Percentiles rank a stretch among this genome's conserved stretches.
These are phyloP conservation scores for Telenomus remus DNA, from an alignment of 1,140 invertebrate species.

Conservation along the genomic window DNA sequence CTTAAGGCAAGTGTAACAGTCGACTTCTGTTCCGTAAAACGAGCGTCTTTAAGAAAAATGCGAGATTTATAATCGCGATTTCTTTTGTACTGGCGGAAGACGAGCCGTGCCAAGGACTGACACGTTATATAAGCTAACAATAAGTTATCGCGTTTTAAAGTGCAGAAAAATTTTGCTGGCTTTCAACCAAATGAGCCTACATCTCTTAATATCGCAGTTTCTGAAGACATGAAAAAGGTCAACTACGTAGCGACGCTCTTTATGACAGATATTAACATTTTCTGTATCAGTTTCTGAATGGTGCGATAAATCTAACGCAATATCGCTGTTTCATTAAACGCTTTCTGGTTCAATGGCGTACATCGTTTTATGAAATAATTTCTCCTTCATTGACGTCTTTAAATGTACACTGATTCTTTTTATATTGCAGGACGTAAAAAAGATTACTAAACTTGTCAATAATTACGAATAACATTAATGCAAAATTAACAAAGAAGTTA, in stretches of 20 bases:
- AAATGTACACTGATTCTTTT: slow-evolving; percentile 55
- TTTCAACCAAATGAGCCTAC: slow-evolving; percentile 53
- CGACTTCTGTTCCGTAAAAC: slow-evolving; percentile 14
- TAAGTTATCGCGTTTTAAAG: slow-evolving; percentile 57
- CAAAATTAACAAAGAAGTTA: too few relatives aligned
- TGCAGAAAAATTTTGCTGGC: slow-evolving; percentile 49
- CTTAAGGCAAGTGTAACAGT: neutral
- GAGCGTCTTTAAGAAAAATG: slow-evolving; percentile 26
- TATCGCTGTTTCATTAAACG: slow-evolving; percentile 48
- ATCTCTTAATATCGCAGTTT: slow-evolving; percentile 52
- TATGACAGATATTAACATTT: slow-evolving; percentile 55
- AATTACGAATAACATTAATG: too few relatives aligned
- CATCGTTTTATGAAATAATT: slow-evolving; percentile 37
- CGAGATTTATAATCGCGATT: slow-evolving; percentile 42
- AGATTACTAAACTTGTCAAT: too few relatives aligned
- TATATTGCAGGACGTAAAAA: slow-evolving; percentile 45
- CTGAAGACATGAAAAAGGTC: slow-evolving; percentile 52
- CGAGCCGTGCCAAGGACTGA: slow-evolving; percentile 45
- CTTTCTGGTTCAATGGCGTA: slow-evolving; percentile 14
- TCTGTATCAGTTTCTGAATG: slow-evolving; percentile 49
- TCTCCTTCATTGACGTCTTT: slow-evolving; percentile 38
- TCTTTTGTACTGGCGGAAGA: slow-evolving; percentile 42
- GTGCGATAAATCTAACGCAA: slow-evolving; percentile 50
- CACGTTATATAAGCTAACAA: slow-evolving; percentile 53
- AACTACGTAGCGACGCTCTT: slow-evolving; percentile 45